Percentiles rank a stretch among this genome's conserved stretches.
phyloP scores from a whole-genome alignment of 2,797 vertebrate species.

The Esox masquinongy region DNA sequence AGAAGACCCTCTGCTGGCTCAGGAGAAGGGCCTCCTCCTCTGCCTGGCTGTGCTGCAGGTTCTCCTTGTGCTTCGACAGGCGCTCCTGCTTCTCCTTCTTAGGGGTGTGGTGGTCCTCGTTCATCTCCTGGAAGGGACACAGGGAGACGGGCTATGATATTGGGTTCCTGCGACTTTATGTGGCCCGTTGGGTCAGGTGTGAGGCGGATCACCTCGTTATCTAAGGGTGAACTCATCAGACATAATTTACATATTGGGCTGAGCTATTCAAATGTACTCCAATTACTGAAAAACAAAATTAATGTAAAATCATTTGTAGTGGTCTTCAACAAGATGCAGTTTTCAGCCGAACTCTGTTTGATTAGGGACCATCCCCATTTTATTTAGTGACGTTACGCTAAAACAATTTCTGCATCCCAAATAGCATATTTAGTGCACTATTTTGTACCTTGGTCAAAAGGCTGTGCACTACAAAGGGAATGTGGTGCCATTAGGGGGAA shows the following conservation, averaged over 20 bases:
- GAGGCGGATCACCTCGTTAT: neutral
- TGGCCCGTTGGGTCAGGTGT: neutral
- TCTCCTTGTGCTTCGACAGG: slow-evolving; percentile 99
- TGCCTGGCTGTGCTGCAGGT: slow-evolving; percentile 98
- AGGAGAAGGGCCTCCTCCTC: slow-evolving; percentile 98
- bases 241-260: neutral
- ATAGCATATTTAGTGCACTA: slow-evolving; percentile 23
- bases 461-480: neutral
- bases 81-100: slow-evolving; percentile 99
- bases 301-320: neutral
- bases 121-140: slow-evolving; percentile 86
- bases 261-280: neutral
- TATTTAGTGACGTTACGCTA: neutral
- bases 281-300: neutral
- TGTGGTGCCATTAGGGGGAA: neutral
- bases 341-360: no score
- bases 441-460: neutral
- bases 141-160: neutral
- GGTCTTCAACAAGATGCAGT: no score
- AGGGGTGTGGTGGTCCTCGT: slow-evolving; percentile 98
- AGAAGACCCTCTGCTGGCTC: slow-evolving; percentile 93
- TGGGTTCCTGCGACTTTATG: neutral
- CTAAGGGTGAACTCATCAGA: neutral
- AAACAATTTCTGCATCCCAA: slow-evolving; percentile 58
- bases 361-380: neutral